Base-by-base conservation (phyloP, 2,113 vertebrate genomes). In the Sorex araneus region DNA sequence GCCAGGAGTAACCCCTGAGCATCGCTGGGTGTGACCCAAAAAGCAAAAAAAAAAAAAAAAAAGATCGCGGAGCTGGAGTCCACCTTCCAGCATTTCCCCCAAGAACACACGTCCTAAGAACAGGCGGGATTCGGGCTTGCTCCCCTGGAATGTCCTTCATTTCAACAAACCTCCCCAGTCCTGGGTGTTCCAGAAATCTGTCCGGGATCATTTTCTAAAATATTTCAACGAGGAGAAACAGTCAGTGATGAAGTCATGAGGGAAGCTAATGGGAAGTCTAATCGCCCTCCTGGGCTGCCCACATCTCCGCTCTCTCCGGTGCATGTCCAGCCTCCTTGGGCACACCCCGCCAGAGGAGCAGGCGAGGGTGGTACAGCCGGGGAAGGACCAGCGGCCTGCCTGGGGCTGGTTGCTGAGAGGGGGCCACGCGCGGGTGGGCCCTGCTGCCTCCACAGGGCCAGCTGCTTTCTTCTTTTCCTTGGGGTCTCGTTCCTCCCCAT, bases 191-290 rank as follows among this genome's bases (percentile, higher is more conserved):
- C 89, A 96, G 87, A 96, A 87, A 92, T 89, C 69, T 87, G 64
- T 92, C 91, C 84, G 69, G 76, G 64, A 8, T 84, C 74, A 89
- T 95, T 94, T 91, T 91, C 80, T 89, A 87, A 96, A 86, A 63
- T 70, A 84, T 90, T 92, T 92, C 64, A 84, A 64, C 60, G 78
- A 19, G 84, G 36, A 81, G 75, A 76, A 86, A 83, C 60, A 93
- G 47, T 77, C 15, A 27, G 6, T 67, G 74, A 75, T 81, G 78
- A 94, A 40, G 50, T 92, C 57, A 60, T 40, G 64, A 86, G 74
- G 73, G 50, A 71, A 77, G 70, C 43, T 78, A 75, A 87, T 40
- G 47, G 34, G 91, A 91, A 43, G 69, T 40, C 66, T 85, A 73
- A 92, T 45, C 89, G 76, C 70, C 63, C 36, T 74, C 64, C 78